Base-by-base conservation (phyloP, 2,888 invertebrate species). In the Antitype chi region DNA sequence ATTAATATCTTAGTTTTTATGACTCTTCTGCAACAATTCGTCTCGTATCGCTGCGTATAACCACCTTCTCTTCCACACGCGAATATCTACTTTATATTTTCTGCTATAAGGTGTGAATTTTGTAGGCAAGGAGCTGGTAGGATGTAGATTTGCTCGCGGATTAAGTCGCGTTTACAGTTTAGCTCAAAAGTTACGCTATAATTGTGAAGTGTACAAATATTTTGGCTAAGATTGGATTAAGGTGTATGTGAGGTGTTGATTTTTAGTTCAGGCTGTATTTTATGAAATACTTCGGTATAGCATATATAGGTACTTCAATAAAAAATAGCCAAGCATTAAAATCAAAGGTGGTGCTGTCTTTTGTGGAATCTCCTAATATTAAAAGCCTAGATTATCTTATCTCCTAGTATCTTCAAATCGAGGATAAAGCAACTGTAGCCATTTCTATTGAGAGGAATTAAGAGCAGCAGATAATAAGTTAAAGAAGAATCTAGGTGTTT, bases 1-100 rank as follows among this genome's bases (percentile, higher is more conserved):
- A 96, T 96, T 96, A 96, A 96, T 96, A 96, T 96, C 96, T 96
- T 95, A 96, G 96, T 96, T 96, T 96, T 96, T 96, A 96, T 96
- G 96, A 96, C 95, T 96, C 95, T 95, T 95, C 94, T 93, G 94
- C 93, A 96, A 95, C 95, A 95, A 94, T 95, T 91, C 93, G 93
- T 94, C 94, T 93, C 90, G 78, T 85, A 77, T 76, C 80, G 80
- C 80, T 75, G 72, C 85, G 78, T 90, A 83, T 92, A 96, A 94
- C 86, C 87, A 88, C 92, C 78, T 53, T 0, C 0, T 2, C 0
- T 1, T 6, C 9, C 20, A 8, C 59, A 53, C 4, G 17, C 53
- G n/a, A 89, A 78, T 49, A 9, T 72, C 49, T 7, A 80, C 80
- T 64, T 43, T 80, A 43, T 47, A 11, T 25, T 3, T n/a, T 0